Evolutionary conservation across 2,797 vertebrate species (phyloP), one percentile per base, ranked within the genome.

Genomic region (Micromesistius poutassou): DNA sequence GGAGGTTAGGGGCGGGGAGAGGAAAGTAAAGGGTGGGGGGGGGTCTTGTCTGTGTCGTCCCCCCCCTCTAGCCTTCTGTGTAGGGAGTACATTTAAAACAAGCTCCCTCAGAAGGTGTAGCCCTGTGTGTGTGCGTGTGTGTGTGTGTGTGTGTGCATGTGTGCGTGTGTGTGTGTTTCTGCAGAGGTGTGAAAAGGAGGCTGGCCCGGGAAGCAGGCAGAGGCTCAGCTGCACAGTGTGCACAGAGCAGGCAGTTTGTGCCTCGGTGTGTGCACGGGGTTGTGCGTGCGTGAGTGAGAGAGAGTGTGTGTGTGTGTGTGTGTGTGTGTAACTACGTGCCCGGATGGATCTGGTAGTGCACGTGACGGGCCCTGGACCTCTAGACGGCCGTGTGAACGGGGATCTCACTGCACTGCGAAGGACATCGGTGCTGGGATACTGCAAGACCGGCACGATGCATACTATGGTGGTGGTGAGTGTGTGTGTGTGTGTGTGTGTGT

Each of bases 141-240:
- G 68, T 77, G 74, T 81, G 9, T 30, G 72, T 80, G 75, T 78
- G 76, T 83, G 76, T 42, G 36, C n/a, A n/a, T 30, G 38, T 16
- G 73, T 46, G 35, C 1, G 40, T 28, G 75, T 86, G 79, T 85
- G 30, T 89, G 75, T 81, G 77, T 74, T 78, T 71, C 79, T 87
- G 81, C 81, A 71, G 78, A 80, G 81, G 90, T 89, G 90, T 92
- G 90, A 90, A 90, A 91, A 89, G 90, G 78, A 87, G 89, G 90
- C 86, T 82, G 88, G 79, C 84, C 84, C 81, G 74, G 72, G 78
- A 74, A 68, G 79, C 33, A 42, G 66, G 74, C 79, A 82, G 75
- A 80, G 87, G 86, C 85, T 80, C 73, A 82, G 90, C 85, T 83
- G 85, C 80, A 75, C 85, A 78, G 82, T 77, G 87, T 81, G 89